Evolutionary conservation across 1,140 invertebrate species (phyloP).

Genomic region (Drosophila yakuba): DNA sequence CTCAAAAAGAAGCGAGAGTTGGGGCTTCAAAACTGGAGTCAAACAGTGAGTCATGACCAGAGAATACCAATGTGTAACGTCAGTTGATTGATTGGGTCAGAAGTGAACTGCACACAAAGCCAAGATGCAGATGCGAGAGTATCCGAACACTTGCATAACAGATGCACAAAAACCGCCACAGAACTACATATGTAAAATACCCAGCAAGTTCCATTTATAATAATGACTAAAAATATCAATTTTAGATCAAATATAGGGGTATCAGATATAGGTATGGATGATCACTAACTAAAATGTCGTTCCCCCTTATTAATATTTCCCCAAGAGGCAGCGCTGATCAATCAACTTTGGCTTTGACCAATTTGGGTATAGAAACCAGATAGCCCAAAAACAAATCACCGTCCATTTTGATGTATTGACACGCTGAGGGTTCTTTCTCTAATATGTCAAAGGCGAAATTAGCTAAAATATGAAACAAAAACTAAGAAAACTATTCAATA

Average conservation of each 20-base stretch:
- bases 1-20: constrained; percentile 14
- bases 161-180: not conserved
- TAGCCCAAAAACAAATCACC: constrained; percentile 6
- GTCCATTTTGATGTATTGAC: constrained; percentile 25
- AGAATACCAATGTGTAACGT: not conserved
- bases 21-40: not conserved
- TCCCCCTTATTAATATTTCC: not conserved
- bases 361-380: constrained; percentile 7
- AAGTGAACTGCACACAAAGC: constrained; percentile 3
- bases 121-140: constrained; percentile 5
- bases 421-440: constrained; percentile 11
- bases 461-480: not conserved
- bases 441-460: constrained; percentile 19
- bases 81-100: constrained; percentile 18
- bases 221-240: no score
- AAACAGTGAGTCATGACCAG: constrained; percentile 9
- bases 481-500: constrained; percentile 17
- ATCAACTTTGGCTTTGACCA: constrained; percentile 17
- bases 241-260: no score
- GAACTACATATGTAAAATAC: no score
- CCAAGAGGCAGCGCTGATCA: constrained; percentile 11
- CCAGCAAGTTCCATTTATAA: no score
- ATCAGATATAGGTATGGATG: no score
- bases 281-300: not conserved
- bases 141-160: not conserved